These are phyloP conservation scores for Oxytorus armatus DNA, from an alignment of 2,888 invertebrate genomes.

Conservation along the genomic window DNA sequence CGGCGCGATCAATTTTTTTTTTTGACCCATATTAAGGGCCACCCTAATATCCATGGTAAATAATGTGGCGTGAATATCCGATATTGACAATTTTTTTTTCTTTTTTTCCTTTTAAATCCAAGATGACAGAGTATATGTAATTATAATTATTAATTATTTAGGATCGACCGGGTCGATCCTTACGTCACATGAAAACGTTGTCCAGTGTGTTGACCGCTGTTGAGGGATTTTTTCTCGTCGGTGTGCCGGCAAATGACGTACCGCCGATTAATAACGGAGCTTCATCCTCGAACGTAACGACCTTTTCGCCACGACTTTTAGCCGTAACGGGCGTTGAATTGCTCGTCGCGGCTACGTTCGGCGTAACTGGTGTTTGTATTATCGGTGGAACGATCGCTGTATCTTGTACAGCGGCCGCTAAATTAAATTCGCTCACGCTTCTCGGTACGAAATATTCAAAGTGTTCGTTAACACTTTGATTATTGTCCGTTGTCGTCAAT, in stretches of 20 bases:
- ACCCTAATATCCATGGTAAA: slow-evolving; percentile 24
- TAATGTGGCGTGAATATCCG: slow-evolving; percentile 36
- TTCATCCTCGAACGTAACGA: slow-evolving; percentile 93
- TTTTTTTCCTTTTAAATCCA: slow-evolving; percentile 11
- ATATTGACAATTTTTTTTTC: slow-evolving; percentile 32
- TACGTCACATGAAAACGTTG: slow-evolving; percentile 93
- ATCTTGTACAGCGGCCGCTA: slow-evolving; percentile 88
- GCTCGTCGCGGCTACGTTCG: slow-evolving; percentile 75
- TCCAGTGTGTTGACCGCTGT: slow-evolving; percentile 84
- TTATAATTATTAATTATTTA: slow-evolving; percentile 33
- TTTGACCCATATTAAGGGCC: too few species aligned
- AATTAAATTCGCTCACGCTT: slow-evolving; percentile 93
- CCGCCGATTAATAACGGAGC: slow-evolving; percentile 74
- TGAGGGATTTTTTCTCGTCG: slow-evolving; percentile 83
- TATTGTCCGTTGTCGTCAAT: slow-evolving; percentile 84
- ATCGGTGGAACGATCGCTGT: slow-evolving; percentile 85
- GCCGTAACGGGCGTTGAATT: slow-evolving; percentile 69
- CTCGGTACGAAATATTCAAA: slow-evolving; percentile 94
- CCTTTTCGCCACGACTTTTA: slow-evolving; percentile 88
- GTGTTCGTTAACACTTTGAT: slow-evolving; percentile 67
- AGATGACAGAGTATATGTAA: slow-evolving; percentile 33
- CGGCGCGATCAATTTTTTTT: too few species aligned
- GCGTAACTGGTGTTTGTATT: slow-evolving; percentile 71
- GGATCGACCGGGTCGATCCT: slow-evolving; percentile 46
- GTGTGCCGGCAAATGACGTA: slow-evolving; percentile 70